These are phyloP conservation scores for Dicyrtoma fusca DNA, from an alignment of 2,888 invertebrate species.

Conservation along the genomic window DNA sequence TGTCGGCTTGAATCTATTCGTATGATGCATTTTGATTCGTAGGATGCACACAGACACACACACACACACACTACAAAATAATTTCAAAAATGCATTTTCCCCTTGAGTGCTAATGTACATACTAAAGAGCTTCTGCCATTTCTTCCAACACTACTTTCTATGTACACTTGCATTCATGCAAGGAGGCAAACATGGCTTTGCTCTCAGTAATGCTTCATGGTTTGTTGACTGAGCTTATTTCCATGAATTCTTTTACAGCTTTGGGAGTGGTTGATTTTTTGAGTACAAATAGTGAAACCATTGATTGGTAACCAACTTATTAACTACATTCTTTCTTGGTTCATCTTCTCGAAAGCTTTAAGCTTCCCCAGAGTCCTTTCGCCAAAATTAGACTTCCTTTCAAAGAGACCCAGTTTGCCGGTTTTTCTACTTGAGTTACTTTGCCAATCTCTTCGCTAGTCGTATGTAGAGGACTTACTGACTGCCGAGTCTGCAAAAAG, in stretches of 20 bases:
- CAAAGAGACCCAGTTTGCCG: slow-evolving; percentile 32
- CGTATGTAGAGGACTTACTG: too few species aligned
- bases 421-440: slow-evolving; percentile 30
- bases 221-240: slow-evolving; percentile 27
- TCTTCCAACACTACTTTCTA: too few species aligned
- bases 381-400: slow-evolving; percentile 34
- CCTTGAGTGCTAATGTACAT: neutral
- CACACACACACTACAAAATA: too few species aligned
- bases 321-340: neutral
- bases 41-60: too few species aligned
- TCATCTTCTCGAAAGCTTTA: neutral
- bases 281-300: slow-evolving; percentile 21
- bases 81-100: slow-evolving; percentile 3
- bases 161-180: too few species aligned
- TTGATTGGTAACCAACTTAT: slow-evolving; percentile 26
- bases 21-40: too few species aligned
- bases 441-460: neutral
- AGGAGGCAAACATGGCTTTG: neutral
- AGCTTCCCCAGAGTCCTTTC: neutral
- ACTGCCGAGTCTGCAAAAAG: too few species aligned
- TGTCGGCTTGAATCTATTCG: too few species aligned
- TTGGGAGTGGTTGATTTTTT: slow-evolving; percentile 20
- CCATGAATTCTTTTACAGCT: neutral
- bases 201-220: slow-evolving; percentile 35
- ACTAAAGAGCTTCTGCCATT: too few species aligned